Conservation (phyloP, 2,888 invertebrate genomes). For the Sericinus montela region DNA sequence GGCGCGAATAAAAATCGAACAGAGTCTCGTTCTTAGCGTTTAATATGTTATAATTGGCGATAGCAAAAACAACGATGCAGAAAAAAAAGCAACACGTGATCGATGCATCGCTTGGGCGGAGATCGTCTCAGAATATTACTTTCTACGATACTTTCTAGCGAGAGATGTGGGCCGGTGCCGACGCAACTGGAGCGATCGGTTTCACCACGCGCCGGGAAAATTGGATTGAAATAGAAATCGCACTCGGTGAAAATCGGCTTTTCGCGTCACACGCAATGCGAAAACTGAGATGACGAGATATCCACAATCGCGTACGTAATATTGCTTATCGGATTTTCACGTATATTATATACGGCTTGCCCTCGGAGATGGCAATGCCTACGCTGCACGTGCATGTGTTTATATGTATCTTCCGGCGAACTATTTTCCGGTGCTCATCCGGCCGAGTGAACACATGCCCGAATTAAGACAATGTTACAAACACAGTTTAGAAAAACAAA, state of each 20-base stretch:
- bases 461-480: slow-evolving; percentile 24
- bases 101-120: slow-evolving; percentile 61
- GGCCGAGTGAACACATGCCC: slow-evolving; percentile 24
- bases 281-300: slow-evolving; percentile 34
- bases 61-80: slow-evolving; percentile 43
- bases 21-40: slow-evolving; percentile 19
- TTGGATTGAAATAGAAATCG: slow-evolving; percentile 79
- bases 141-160: slow-evolving; percentile 78
- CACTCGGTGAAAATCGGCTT: slow-evolving; percentile 66
- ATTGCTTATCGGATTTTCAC: neutral
- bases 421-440: slow-evolving; percentile 35
- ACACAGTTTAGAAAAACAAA: slow-evolving; percentile 1
- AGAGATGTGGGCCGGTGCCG: slow-evolving; percentile 73
- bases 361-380: neutral
- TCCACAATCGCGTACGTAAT: neutral
- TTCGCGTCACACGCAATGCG: slow-evolving; percentile 65
- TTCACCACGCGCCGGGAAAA: slow-evolving; percentile 75
- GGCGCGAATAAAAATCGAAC: slow-evolving; percentile 15
- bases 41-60: slow-evolving; percentile 13
- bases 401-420: slow-evolving; percentile 56
- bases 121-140: slow-evolving; percentile 71
- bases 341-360: too few species aligned
- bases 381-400: slow-evolving; percentile 42
- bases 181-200: slow-evolving; percentile 76
- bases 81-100: slow-evolving; percentile 61